Evolutionary conservation across 2,888 invertebrate genomes (phyloP), one percentile per base, ranked within the genome.

Genomic region (Ophion ellenae): DNA sequence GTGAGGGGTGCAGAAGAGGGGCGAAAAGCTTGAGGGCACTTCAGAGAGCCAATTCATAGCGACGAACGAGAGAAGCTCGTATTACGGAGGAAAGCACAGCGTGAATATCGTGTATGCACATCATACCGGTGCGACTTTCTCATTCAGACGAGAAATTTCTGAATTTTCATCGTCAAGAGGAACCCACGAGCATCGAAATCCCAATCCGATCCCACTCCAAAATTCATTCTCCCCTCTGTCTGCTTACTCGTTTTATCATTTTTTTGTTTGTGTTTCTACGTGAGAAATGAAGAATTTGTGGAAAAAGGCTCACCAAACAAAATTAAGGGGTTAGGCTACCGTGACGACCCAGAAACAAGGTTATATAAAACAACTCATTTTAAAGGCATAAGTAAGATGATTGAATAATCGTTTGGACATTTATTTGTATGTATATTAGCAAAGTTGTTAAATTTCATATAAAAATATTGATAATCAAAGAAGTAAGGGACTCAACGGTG

Each of bases 91-190:
- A 66, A 66, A 76, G 66, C 66, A 7, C 36, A 32, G 36, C 66
- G 76, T 36, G 53, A 57, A 76, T 76, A 76, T 76, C 66, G 76
- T 32, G 47, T 66, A 76, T 45, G 74, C 40, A 63, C 24, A 45
- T 45, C 63, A 74, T 28, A 28, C 64, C 47, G 47, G 64, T 24
- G 71, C 24, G 57, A 57, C 53, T 61, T 61, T 61, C 61, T 40
- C 61, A 74, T 74, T 74, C 61, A 74, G 59, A 36, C 14, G 24
- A 47, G 40, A 7, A 74, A 74, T 61, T 74, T 61, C 45, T 32
- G 57, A 71, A n/a, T 57, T 57, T 57, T 32, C 57, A 57, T 28
- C 70, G 70, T 53, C 17, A 70, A 17, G 71, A 10, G 57, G 17
- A 57, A 53, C 36, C 20, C 9, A 9, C 40, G 2, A 24, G 20